Conservation (phyloP, 2,797 vertebrate genomes). For the Rousettus madagascariensis region DNA sequence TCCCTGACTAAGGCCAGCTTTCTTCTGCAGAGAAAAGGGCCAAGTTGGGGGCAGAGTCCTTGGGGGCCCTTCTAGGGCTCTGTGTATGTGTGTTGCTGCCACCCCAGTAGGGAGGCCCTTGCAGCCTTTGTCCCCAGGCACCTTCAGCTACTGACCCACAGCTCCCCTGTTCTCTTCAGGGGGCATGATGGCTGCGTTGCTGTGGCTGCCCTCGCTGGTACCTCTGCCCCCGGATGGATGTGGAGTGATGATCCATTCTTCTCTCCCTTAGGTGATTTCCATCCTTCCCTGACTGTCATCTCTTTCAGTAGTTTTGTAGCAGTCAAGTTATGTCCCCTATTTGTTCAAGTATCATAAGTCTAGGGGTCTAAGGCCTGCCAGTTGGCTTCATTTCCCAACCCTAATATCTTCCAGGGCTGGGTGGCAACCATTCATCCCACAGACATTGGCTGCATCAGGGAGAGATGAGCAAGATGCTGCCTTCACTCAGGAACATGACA, state of each 20-base stretch:
- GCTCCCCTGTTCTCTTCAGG: background rate
- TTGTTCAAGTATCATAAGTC: background rate
- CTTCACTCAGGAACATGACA: background rate
- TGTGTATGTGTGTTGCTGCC: background rate
- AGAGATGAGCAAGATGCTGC: background rate
- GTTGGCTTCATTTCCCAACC: background rate
- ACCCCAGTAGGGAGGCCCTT: background rate
- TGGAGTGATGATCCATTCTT: too few species aligned
- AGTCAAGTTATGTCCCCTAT: background rate
- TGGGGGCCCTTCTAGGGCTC: background rate
- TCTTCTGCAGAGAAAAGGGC: background rate
- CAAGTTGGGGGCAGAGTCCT: too few species aligned
- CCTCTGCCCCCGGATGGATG: background rate
- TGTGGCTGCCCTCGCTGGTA: too few species aligned
- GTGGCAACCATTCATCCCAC: too few species aligned
- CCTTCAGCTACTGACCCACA: rapidly evolving
- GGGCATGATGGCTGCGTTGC: rapidly evolving
- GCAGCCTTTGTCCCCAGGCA: background rate
- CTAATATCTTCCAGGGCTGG: background rate
- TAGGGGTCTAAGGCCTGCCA: background rate
- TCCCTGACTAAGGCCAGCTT: background rate
- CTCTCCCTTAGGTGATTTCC: background rate
- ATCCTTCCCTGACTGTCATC: background rate
- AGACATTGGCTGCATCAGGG: background rate
- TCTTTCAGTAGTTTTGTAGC: background rate